Evolutionary conservation across 2,113 vertebrate species (phyloP).

Genomic region (Cisticola juncidis): DNA sequence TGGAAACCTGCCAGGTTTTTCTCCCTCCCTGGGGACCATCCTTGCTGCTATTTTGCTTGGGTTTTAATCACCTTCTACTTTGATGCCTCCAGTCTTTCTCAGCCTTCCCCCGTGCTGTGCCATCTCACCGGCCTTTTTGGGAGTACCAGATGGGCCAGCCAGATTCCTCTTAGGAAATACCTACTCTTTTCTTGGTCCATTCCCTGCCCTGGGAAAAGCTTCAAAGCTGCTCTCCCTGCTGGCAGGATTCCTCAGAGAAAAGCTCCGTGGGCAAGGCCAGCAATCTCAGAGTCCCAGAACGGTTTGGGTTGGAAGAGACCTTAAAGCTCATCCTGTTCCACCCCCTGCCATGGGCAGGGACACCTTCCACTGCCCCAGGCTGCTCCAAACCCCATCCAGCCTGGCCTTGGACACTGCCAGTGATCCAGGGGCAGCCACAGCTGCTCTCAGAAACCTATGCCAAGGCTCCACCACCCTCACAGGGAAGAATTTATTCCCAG

Average conservation of each 20-base stretch:
- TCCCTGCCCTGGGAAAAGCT: neutral
- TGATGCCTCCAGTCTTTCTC: neutral
- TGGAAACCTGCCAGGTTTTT: neutral
- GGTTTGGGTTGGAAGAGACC: neutral
- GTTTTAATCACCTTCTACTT: conserved; percentile 17
- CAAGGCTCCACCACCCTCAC: fast-evolving
- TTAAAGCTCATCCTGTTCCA: neutral
- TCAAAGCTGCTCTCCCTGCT: neutral
- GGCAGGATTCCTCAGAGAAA: neutral
- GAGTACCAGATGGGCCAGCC: neutral
- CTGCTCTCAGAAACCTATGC: neutral
- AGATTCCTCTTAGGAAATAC: conserved; percentile 26
- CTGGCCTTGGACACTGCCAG: neutral
- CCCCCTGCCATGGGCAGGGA: neutral
- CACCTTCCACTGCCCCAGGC: fast-evolving
- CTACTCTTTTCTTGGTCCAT: conserved; percentile 18
- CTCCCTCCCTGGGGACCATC: neutral
- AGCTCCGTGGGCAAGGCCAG: neutral
- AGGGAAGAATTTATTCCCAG: fast-evolving
- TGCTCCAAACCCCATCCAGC: fast-evolving
- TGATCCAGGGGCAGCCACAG: neutral
- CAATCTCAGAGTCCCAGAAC: neutral
- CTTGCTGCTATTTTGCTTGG: neutral
- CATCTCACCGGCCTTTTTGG: neutral
- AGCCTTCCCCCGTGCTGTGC: neutral